Evolutionary conservation across 1,140 invertebrate species (phyloP).

Genomic region (Cepaea nemoralis): DNA sequence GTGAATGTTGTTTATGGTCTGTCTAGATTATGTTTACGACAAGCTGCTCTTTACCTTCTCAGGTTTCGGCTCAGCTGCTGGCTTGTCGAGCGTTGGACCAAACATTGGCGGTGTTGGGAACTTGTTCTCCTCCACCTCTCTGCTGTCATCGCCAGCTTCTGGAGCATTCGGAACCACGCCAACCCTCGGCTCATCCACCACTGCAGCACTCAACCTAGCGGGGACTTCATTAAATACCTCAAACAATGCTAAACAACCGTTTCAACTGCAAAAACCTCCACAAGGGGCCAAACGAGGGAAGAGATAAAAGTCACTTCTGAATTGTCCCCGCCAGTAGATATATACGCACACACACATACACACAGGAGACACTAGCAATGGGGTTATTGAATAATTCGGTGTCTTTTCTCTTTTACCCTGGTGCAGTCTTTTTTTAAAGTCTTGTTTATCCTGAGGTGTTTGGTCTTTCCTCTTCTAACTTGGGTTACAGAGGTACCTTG

Average conservation of each 20-base stretch:
- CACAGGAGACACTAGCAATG: too few relatives aligned
- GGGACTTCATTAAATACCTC: conserved; percentile 31
- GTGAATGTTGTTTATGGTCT: conserved; percentile 11
- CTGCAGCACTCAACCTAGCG: conserved; percentile 28
- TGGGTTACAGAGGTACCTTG: too few relatives aligned
- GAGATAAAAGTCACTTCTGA: conserved; percentile 70
- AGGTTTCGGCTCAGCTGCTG: not conserved
- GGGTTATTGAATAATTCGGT: too few relatives aligned
- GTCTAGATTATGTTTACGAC: not conserved
- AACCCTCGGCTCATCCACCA: conserved; percentile 27
- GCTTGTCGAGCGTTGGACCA: not conserved
- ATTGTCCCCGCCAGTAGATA: too few relatives aligned
- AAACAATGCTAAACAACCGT: conserved; percentile 66
- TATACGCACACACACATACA: too few relatives aligned
- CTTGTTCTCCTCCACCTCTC: conserved; percentile 43
- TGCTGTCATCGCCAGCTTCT: conserved; percentile 36
- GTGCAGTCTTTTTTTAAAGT: too few relatives aligned
- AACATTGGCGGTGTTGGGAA: conserved; percentile 38
- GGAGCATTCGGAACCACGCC: conserved; percentile 32
- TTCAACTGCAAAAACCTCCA: conserved; percentile 82
- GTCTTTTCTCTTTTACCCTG: too few relatives aligned
- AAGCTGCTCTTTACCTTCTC: too few relatives aligned
- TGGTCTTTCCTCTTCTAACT: too few relatives aligned
- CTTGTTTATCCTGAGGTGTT: too few relatives aligned
- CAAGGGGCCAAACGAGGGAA: conserved; percentile 80